Evolutionary conservation across 2,797 vertebrate species (phyloP).

Genomic region (Gouania willdenowi): DNA sequence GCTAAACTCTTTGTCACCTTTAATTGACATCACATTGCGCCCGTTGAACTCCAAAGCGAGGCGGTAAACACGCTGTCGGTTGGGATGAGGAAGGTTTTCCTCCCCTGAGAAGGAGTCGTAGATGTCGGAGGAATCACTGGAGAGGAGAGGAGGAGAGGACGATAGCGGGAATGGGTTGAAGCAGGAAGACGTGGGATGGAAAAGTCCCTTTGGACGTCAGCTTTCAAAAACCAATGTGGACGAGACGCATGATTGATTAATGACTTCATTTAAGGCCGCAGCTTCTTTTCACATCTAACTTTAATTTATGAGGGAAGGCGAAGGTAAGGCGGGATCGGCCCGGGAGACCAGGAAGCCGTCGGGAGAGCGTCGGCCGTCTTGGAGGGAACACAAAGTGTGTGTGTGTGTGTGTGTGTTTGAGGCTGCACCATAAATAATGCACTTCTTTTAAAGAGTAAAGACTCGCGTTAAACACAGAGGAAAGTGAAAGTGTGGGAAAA

Average conservation of each 20-base stretch:
- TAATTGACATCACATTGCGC: slow-evolving; percentile 75
- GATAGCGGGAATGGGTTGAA: neutral
- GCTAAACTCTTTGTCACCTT: slow-evolving; percentile 78
- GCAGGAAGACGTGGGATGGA: slow-evolving; percentile 35
- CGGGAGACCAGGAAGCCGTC: slow-evolving; percentile 57
- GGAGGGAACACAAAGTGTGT: slow-evolving; percentile 9
- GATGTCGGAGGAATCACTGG: no score
- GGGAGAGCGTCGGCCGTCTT: slow-evolving; percentile 50
- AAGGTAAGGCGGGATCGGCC: slow-evolving; percentile 62
- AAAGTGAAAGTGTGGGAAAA: slow-evolving; percentile 44
- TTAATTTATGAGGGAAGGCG: slow-evolving; percentile 68
- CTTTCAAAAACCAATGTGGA: slow-evolving; percentile 47
- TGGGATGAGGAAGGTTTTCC: slow-evolving; percentile 1
- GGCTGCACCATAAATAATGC: slow-evolving; percentile 68
- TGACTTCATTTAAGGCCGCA: slow-evolving; percentile 68
- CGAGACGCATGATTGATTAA: slow-evolving; percentile 75
- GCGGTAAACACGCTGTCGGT: slow-evolving; percentile 49
- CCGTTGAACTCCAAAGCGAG: slow-evolving; percentile 60
- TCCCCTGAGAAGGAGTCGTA: neutral
- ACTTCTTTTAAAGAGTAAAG: slow-evolving; percentile 61
- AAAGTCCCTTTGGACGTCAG: slow-evolving; percentile 65
- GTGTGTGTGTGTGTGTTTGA: slow-evolving; percentile 25
- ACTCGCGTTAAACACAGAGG: slow-evolving; percentile 63
- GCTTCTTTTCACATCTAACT: slow-evolving; percentile 59
- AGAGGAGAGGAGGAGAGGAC: no score